Conservation (phyloP, 1,140 invertebrate genomes). For the Nymphalis io region DNA sequence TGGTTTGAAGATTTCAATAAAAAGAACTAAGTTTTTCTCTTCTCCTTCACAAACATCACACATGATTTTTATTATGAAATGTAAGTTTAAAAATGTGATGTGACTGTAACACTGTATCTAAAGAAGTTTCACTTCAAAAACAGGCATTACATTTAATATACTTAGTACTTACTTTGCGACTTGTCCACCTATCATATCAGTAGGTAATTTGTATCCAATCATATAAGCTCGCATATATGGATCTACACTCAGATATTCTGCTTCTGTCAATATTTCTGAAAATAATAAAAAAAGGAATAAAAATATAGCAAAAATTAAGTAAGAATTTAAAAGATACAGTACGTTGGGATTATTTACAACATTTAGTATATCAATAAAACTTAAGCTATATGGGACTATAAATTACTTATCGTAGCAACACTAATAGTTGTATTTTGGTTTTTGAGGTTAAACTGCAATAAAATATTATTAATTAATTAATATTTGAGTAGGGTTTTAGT, state of each 20-base stretch:
- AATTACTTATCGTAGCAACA: not conserved
- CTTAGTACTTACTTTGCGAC: slow-evolving; percentile 80
- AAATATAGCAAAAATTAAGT: not conserved
- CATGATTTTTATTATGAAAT: too few species aligned
- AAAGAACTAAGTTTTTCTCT: too few species aligned
- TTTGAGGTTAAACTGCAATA: not conserved
- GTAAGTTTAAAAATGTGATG: too few species aligned
- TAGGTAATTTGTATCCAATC: slow-evolving; percentile 75
- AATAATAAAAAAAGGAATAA: slow-evolving; percentile 31
- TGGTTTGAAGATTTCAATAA: too few species aligned
- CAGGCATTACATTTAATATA: slow-evolving; percentile 3
- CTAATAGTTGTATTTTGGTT: not conserved
- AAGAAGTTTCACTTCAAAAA: not conserved
- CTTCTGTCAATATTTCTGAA: slow-evolving; percentile 85
- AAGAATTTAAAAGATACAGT: too few species aligned
- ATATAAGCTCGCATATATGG: slow-evolving; percentile 85
- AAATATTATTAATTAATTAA: not conserved
- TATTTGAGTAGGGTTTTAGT: not conserved
- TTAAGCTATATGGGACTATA: not conserved
- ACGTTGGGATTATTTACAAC: too few species aligned
- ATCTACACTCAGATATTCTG: slow-evolving; percentile 86
- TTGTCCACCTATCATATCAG: slow-evolving; percentile 84
- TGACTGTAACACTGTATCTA: too few species aligned
- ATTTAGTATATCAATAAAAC: not conserved
- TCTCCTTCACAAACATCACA: too few species aligned